Evolutionary conservation across 2,113 vertebrate species (phyloP), one percentile per base, ranked within the genome.

Genomic region (Oncorhynchus masou): DNA sequence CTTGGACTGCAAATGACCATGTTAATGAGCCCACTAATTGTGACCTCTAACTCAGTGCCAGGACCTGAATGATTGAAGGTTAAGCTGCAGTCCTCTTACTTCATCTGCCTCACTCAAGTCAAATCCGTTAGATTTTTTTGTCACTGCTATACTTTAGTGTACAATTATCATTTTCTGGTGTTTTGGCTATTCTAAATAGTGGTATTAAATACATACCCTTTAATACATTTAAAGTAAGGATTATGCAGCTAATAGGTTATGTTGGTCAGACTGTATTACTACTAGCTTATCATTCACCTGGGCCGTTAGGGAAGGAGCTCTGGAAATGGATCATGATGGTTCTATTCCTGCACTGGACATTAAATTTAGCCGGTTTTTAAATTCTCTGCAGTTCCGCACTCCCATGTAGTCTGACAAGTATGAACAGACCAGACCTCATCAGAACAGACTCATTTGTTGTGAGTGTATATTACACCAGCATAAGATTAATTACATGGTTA

Each of bases 401-500:
- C 87, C 84, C 84, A 84, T 85, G 87, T 87, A 85, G 79, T 79
- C 84, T 88, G 88, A 90, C 83, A 84, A 88, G 86, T 87, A 87
- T 79, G 87, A 77, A 84, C 45, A 66, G 86, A 85, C 88, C 45
- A 66, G 86, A 85, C 88, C 87, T 89, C 88, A 89, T 84, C 81
- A 12, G 80, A 86, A 81, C 88, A 84, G 82, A 89, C 88, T 90
- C 88, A 87, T 91, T 89, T 89, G 88, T 75, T 72, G 68, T 45
- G 39, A 45, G 39, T 66, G 70, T 74, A 83, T 79, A 84, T 90
- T 89, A 85, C 89, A 91, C 87, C 88, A 87, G 86, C 89, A 88
- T 93, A 92, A 92, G 91, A 93, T 93, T 92, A 93, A 93, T 93
- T 93, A 93, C 90, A 93, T 90, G 92, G 81, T 92, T 93, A 93